phyloP scores from a whole-genome alignment of 2,888 invertebrate genomes.

The Hofmannophila pseudospretella region DNA sequence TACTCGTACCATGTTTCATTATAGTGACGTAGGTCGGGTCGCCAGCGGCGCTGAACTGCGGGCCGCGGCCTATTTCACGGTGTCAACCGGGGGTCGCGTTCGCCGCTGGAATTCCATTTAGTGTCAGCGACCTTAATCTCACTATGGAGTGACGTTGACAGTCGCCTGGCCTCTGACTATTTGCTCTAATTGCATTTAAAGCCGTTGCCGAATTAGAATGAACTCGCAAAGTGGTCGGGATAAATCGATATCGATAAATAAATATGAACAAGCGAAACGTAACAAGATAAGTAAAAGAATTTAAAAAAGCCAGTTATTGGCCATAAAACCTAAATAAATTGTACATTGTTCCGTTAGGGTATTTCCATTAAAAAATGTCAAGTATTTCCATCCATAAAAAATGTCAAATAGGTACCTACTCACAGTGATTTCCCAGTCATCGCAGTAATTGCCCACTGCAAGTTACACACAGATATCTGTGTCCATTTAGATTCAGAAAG shows the following conservation, averaged over 20 bases:
- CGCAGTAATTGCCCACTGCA: too few relatives aligned
- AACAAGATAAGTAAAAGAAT: neutral
- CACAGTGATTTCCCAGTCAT: too few relatives aligned
- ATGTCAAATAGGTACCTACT: too few relatives aligned
- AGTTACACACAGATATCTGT: too few relatives aligned
- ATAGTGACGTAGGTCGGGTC: slow-evolving; percentile 11
- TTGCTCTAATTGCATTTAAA: slow-evolving; percentile 1
- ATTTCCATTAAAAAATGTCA: too few relatives aligned
- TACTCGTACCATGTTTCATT: slow-evolving; percentile 10
- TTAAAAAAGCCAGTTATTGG: neutral
- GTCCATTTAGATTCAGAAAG: too few relatives aligned
- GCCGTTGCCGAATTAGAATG: neutral
- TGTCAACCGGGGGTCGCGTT: slow-evolving; percentile 8
- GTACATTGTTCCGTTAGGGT: too few relatives aligned
- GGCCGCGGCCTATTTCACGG: slow-evolving; percentile 14
- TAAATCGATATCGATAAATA: too few relatives aligned
- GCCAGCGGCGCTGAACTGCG: slow-evolving; percentile 10
- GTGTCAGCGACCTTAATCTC: slow-evolving; percentile 27
- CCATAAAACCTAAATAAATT: too few relatives aligned
- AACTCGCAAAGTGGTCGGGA: neutral
- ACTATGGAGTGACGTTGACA: slow-evolving; percentile 27
- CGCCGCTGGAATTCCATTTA: slow-evolving; percentile 42
- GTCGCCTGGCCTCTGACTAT: slow-evolving; percentile 6
- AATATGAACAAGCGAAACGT: too few relatives aligned
- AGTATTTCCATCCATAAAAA: too few relatives aligned